Evolutionary conservation across 2,888 invertebrate species (phyloP).

Genomic region (Calameuta filiformis): DNA sequence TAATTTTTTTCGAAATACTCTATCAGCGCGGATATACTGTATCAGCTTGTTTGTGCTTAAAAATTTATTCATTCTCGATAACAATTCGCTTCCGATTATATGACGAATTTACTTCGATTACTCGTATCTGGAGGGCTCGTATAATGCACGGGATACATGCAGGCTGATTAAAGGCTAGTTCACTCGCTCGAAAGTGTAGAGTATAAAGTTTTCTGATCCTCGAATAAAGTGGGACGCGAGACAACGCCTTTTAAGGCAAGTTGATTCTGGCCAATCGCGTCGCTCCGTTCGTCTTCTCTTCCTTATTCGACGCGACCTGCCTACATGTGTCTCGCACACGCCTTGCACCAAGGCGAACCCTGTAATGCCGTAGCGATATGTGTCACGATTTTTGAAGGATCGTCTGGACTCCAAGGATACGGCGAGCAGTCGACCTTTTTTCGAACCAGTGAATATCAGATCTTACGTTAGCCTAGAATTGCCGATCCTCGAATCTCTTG

Average conservation of each 20-base stretch:
- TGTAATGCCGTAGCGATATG: neutral
- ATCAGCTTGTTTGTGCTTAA: neutral
- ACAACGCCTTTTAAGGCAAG: constrained; percentile 53
- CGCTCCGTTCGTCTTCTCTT: constrained; percentile 12
- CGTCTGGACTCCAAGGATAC: neutral
- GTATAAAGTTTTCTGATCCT: neutral
- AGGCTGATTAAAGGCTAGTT: neutral
- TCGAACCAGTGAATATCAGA: neutral
- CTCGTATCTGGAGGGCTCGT: too few species aligned
- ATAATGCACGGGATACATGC: neutral
- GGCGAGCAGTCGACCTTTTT: neutral
- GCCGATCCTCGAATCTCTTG: neutral
- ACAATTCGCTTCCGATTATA: neutral
- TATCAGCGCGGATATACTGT: too few species aligned
- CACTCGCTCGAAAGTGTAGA: neutral
- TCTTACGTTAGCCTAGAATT: neutral
- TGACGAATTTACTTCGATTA: neutral
- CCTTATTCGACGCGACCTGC: constrained; percentile 28
- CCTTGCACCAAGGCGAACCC: neutral
- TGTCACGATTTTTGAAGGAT: neutral
- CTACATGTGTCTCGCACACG: neutral
- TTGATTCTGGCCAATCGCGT: constrained; percentile 41
- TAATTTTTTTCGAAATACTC: too few species aligned
- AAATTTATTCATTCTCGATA: neutral
- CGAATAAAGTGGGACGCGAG: constrained; percentile 48